Evolutionary conservation across 1,140 invertebrate genomes (phyloP).

Genomic region (Trinorchestia longiramus): DNA sequence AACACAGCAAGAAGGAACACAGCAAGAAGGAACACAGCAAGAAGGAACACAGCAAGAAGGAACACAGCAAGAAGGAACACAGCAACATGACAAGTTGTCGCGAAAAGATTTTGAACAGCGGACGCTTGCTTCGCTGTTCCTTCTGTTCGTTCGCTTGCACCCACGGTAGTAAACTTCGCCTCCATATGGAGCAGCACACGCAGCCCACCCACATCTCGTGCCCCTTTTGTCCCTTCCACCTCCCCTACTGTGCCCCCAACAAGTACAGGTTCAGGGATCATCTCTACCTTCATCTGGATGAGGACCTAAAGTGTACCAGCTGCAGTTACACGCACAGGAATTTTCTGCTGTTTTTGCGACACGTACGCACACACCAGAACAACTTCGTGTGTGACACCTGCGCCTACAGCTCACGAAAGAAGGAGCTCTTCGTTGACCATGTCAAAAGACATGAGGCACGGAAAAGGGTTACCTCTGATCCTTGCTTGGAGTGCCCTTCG

Average conservation of each 20-base stretch:
- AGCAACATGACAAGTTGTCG: background rate
- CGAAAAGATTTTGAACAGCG: background rate
- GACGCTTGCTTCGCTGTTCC: background rate
- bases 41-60: too few species aligned
- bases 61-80: too few species aligned
- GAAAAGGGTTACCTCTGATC: background rate
- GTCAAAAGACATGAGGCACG: background rate
- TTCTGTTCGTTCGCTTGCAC: background rate
- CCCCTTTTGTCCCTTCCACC: background rate
- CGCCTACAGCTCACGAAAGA: background rate
- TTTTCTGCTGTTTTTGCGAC: background rate
- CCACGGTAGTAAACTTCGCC: background rate
- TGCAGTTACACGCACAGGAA: background rate
- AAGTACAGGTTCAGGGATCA: constrained; percentile 38
- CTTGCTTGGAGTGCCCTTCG: constrained; percentile 14
- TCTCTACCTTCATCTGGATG: background rate
- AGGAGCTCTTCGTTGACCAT: background rate
- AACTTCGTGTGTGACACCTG: background rate
- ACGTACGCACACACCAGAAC: background rate
- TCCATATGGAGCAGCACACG: constrained; percentile 13
- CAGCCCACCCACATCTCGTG: background rate
- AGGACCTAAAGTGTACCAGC: background rate
- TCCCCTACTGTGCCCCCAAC: background rate
- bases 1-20: too few species aligned
- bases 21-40: too few species aligned